Base-by-base conservation (phyloP, 2,113 vertebrate species). In the Cranoglanis bouderius region DNA sequence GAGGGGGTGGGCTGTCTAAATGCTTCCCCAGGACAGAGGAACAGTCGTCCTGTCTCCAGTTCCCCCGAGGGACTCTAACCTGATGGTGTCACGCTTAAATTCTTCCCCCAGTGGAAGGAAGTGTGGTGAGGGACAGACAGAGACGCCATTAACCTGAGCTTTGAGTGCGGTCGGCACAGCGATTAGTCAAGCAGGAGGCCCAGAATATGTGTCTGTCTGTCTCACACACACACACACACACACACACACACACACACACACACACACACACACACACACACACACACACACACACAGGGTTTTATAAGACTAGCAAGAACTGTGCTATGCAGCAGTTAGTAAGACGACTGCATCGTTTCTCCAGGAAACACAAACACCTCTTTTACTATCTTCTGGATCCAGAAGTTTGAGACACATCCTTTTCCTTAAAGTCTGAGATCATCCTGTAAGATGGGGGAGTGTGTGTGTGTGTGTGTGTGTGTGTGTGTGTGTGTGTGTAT, bases 141-240 rank as follows among this genome's bases (percentile, higher is more conserved):
- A 89, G 53, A 83, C 63, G 88, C 93, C 90, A 94, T 94, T 95
- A 94, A 93, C 92, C 92, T 83, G 81, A 59, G 81, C 91, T 94
- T 91, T 92, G 91, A 94, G 92, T 92, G 85, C 65, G n/a, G 91
- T 89, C 70, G 13, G 65, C 90, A 86, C 84, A 72, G 92, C 88
- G 91, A 95, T 94, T 94, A 93, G 93, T 84, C 86, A 91, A 89
- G 89, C 88, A 87, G 75, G 85, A 91, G 90, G 74, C 75, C 75
- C 86, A 55, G 26, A 18, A 46, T 80, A 18, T 35, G 16, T 65
- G 0, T 43, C 51, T 55, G 3, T 35, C 32, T 53, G 5, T 85
- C 74, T 82, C 80, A 75, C 89, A 0, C 67, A 24, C 43, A 21
- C 26, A 32, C 72, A 13, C 78, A 43, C 87, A 70, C 81, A 74